Evolutionary conservation across 2,888 invertebrate genomes (phyloP).

Genomic region (Thalpophila matura): DNA sequence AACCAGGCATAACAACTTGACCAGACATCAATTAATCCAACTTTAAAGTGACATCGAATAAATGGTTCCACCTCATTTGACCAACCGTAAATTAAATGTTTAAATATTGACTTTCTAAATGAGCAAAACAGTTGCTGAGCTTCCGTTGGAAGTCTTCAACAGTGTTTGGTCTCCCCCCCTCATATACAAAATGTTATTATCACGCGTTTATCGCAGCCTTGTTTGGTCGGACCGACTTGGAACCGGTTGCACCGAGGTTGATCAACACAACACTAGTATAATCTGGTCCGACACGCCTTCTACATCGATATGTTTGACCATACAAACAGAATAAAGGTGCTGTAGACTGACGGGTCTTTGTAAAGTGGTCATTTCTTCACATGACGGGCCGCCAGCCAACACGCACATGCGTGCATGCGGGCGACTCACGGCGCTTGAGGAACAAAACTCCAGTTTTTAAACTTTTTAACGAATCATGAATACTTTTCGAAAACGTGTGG

Average conservation of each 20-base stretch:
- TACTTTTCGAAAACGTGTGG: conserved; percentile 54
- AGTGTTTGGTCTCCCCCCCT: conserved; percentile 58
- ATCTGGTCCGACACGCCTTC: conserved; percentile 60
- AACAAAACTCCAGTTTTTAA: conserved; percentile 58
- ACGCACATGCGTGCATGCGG: conserved; percentile 65
- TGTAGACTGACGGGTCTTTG: conserved; percentile 47
- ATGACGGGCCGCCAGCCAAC: conserved; percentile 48
- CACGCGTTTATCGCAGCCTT: conserved; percentile 78
- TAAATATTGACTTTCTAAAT: conserved; percentile 45
- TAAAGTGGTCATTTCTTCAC: conserved; percentile 59
- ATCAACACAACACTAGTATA: conserved; percentile 64
- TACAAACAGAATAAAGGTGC: conserved; percentile 20
- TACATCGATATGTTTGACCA: conserved; percentile 13
- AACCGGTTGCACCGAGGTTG: conserved; percentile 85
- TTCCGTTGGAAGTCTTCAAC: conserved; percentile 39
- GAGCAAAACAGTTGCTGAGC: conserved; percentile 29
- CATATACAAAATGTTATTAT: conserved; percentile 76
- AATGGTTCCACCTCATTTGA: conserved; percentile 27
- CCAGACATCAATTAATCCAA: conserved; percentile 21
- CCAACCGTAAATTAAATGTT: conserved; percentile 25
- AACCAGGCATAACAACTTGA: conserved; percentile 4
- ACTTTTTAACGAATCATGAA: conserved; percentile 53
- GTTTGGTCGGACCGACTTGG: conserved; percentile 72
- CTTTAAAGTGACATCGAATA: conserved; percentile 45
- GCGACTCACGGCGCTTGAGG: conserved; percentile 50